Evolutionary conservation across 2,797 vertebrate species (phyloP), one percentile per base, ranked within the genome.

Genomic region (Cynopterus sphinx): DNA sequence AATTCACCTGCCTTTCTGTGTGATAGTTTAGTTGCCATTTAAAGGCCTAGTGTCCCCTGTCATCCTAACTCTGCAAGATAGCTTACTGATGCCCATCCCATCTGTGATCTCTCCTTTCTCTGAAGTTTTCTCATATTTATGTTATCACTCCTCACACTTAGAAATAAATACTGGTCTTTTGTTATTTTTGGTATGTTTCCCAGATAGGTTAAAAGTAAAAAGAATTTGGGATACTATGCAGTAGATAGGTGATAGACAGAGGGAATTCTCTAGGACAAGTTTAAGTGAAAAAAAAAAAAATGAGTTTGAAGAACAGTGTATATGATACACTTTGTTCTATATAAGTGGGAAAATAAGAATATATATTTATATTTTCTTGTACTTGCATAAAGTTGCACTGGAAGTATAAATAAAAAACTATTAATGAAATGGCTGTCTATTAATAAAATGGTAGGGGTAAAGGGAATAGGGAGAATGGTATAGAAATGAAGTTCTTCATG

Each of bases 141-240:
- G 28, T 87, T 53, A 43, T 91, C 28, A 86, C 36, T 91, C 15
- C 8, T 78, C 86, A 53, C 26, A 55, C 24, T 91, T 41, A 84
- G 46, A 84, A 90, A 84, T 43, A 59, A 53, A 3, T 63, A 41
- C 16, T 49, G 33, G 1, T 51, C 39, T 95, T 81, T 55, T 19
- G 15, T 75, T 78, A 73, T 49, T 87, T 96, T 83, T 24, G 71
- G 33, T 59, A 36, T 68, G 8, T 61, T 77, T 17, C 28, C 10
- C 11, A 92, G 11, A 59, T 92, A 81, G 22, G 24, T 73, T 67
- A 65, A 91, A 81, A 39, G 57, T 67, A 36, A 91, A 92, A 96
- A 85, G 8, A 90, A 61, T 61, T 77, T 82, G 7, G 3, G 77
- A 78, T 77, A 22, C 8, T 65, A 12, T 87, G 1, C 15, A 63